Evolutionary conservation across 2,797 vertebrate species (phyloP).

Genomic region (Siniperca scherzeri): DNA sequence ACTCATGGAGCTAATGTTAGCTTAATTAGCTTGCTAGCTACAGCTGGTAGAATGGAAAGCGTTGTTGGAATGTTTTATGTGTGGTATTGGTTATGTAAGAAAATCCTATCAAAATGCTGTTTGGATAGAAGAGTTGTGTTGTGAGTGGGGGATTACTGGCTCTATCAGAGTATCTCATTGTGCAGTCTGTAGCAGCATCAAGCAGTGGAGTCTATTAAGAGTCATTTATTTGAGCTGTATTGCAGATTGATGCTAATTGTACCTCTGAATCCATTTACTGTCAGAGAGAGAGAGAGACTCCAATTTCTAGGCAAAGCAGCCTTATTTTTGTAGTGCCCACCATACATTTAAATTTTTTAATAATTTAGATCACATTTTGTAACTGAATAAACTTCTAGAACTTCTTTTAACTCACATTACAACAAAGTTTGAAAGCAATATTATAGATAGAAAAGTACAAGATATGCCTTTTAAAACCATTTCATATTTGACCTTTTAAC

Average conservation of each 20-base stretch:
- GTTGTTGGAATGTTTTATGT: too few relatives aligned
- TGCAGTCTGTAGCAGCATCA: constrained; percentile 57
- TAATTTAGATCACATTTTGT: not conserved
- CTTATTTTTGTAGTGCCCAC: not conserved
- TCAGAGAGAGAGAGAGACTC: constrained; percentile 28
- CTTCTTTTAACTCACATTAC: not conserved
- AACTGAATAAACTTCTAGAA: not conserved
- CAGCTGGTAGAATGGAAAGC: not conserved
- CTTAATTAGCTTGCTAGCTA: too few relatives aligned
- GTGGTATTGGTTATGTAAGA: constrained; percentile 9
- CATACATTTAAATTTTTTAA: not conserved
- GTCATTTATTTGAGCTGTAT: constrained; percentile 67
- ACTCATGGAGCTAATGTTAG: too few relatives aligned
- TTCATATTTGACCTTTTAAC: constrained; percentile 60
- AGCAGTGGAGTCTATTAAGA: constrained; percentile 69
- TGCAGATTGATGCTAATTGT: constrained; percentile 74
- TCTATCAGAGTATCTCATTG: constrained; percentile 38
- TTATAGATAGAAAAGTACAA: not conserved
- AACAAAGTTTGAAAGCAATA: constrained; percentile 8
- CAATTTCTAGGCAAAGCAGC: constrained; percentile 7
- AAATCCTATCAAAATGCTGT: constrained; percentile 21
- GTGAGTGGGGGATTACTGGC: constrained; percentile 12
- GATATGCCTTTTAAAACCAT: constrained; percentile 54
- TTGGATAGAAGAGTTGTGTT: constrained; percentile 1
- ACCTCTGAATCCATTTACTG: constrained; percentile 64